Evolutionary conservation across 2,888 invertebrate genomes (phyloP), one percentile per base, ranked within the genome.

Genomic region (Amphimallon solstitiale): DNA sequence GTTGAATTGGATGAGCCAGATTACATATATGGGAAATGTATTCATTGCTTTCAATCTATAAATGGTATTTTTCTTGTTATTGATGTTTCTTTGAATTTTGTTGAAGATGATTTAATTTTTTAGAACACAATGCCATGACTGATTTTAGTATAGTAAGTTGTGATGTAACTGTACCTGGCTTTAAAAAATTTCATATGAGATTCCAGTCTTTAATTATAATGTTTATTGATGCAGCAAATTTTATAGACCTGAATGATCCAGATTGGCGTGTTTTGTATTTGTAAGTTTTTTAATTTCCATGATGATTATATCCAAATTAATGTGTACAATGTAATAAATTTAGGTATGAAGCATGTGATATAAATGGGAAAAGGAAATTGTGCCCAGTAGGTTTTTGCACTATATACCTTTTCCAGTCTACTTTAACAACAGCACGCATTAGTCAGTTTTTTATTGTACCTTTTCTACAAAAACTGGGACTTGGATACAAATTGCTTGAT

Each of bases 211-310:
- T 97, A 77, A 86, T 98, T 7, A 83, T 97, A 66, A 98, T 95
- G 93, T 98, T 92, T 82, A 95, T 99, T 72, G 98, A 99, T 85
- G 97, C 95, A 10, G 97, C 97, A 0, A 94, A 93, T 35, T 97
- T 92, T 77, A 94, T 99, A 72, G 97, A 98, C 82, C 86, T 91
- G 2, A 93, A 94, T 80, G 98, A 99, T 84, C 89, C 92, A 10
- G 90, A 92, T 73, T 99, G 98, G 98, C 88, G 90, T 63, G 93
- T 92, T 78, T 94, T 93, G 78, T 88, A 92, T 72, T 86, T 93
- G 90, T 93, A 84, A 86, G 89, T 84, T 71, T 72, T 15, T 21
- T 56, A 15, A 14, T 66, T 67, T 56, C 34, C 63, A 17, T 38
- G 10, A 59, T 3, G 29, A 3, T 29, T 29, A 2, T 29, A 29